Conservation (phyloP, 2,797 vertebrate genomes). For the Margarornis squamiger region DNA sequence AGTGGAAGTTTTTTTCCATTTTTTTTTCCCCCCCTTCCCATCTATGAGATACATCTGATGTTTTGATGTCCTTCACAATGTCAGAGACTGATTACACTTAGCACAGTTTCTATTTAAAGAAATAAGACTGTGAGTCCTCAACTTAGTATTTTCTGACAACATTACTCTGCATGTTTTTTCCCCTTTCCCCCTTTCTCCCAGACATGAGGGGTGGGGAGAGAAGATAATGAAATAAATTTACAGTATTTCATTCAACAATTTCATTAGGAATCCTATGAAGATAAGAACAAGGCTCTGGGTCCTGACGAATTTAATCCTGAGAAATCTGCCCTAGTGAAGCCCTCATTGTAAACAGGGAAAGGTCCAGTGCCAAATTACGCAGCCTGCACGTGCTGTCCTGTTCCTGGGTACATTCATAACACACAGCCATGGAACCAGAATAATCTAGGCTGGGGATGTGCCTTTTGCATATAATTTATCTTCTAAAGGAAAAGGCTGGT, state of each 20-base stretch:
- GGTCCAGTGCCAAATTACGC: background rate
- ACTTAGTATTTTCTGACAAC: background rate
- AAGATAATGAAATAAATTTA: background rate
- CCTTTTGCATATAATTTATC: slow-evolving; percentile 22
- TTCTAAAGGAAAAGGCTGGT: background rate
- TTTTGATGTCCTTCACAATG: background rate
- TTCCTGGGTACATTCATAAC: background rate
- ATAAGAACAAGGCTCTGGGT: background rate
- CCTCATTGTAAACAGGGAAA: background rate
- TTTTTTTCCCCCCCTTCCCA: background rate
- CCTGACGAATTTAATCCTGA: background rate
- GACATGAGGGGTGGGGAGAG: background rate
- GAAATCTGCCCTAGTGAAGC: background rate
- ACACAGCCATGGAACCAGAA: slow-evolving; percentile 3
- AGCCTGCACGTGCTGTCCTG: background rate
- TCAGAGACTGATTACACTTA: background rate
- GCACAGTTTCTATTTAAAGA: background rate
- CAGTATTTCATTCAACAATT: background rate
- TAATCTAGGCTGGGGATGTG: background rate
- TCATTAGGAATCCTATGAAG: background rate
- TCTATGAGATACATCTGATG: background rate
- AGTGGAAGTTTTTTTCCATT: background rate
- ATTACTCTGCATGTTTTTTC: background rate
- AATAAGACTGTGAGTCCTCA: background rate
- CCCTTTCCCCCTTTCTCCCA: background rate